Evolutionary conservation across 2,888 invertebrate genomes (phyloP).

Genomic region (Phortica magna): DNA sequence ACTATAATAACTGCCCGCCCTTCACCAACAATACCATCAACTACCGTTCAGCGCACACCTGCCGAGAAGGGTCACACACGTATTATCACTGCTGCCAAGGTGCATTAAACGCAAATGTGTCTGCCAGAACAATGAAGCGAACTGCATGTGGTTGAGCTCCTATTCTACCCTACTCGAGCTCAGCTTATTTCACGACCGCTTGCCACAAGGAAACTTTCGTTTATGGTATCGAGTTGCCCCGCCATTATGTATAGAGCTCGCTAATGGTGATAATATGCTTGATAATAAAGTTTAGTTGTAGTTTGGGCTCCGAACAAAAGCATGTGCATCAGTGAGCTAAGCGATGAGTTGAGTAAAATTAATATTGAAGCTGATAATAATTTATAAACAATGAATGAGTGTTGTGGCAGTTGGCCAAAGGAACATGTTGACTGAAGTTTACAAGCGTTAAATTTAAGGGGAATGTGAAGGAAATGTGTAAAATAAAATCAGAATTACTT

Average conservation of each 20-base stretch:
- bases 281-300: constrained; percentile 16
- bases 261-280: constrained; percentile 12
- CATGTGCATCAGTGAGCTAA: not conserved
- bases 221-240: not conserved
- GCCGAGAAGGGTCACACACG: no score
- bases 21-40: no score
- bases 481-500: no score
- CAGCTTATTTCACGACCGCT: not conserved
- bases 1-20: no score
- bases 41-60: no score
- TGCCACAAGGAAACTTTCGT: constrained; percentile 3
- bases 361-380: constrained; percentile 6
- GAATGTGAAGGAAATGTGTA: not conserved
- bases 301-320: constrained; percentile 14
- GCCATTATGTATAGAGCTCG: not conserved
- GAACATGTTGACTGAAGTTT: not conserved
- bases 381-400: not conserved
- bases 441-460: not conserved
- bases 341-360: not conserved
- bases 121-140: constrained; percentile 53
- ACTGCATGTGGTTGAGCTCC: constrained; percentile 41
- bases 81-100: no score
- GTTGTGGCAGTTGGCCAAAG: not conserved
- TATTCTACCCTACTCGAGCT: not conserved
- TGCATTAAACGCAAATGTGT: constrained; percentile 57